Conservation (phyloP, 2,888 invertebrate genomes). For the Nemoura dubitans region DNA sequence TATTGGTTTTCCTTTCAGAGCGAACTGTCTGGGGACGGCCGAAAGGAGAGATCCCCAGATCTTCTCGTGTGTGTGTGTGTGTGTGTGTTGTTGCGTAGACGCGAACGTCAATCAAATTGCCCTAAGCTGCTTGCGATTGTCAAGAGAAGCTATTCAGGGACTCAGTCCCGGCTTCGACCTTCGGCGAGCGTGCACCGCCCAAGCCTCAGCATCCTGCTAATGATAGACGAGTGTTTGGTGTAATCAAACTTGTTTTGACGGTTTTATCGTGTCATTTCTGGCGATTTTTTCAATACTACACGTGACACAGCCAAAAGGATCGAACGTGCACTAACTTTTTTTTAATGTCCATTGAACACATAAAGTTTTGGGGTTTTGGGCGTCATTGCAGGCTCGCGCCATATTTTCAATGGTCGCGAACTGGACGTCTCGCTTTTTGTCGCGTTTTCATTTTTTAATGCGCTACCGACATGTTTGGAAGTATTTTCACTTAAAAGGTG, state of each 20-base stretch:
- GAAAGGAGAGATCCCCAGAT: not conserved
- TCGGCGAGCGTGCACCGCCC: not conserved
- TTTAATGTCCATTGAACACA: not conserved
- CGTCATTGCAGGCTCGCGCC: not conserved
- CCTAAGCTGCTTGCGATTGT: slow-evolving; percentile 5
- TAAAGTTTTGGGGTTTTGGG: not conserved
- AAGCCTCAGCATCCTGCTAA: not conserved
- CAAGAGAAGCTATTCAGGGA: not conserved
- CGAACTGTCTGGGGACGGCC: not conserved
- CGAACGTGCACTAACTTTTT: not conserved
- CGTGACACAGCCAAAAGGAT: not conserved
- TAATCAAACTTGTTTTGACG: slow-evolving; percentile 12
- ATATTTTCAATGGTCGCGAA: not conserved
- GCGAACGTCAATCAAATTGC: slow-evolving; percentile 7
- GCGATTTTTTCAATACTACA: not conserved
- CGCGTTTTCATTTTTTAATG: not conserved
- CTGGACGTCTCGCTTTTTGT: not conserved
- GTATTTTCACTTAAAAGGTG: not conserved
- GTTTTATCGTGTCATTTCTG: not conserved
- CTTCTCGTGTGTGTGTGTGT: not conserved
- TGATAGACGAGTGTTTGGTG: slow-evolving; percentile 5
- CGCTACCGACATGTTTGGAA: not conserved
- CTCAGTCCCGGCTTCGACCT: not conserved
- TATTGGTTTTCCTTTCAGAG: slow-evolving; percentile 12
- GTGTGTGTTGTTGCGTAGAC: not conserved